phyloP scores from a whole-genome alignment of 2,113 vertebrate species.

The Phylloscopus whistleri region DNA sequence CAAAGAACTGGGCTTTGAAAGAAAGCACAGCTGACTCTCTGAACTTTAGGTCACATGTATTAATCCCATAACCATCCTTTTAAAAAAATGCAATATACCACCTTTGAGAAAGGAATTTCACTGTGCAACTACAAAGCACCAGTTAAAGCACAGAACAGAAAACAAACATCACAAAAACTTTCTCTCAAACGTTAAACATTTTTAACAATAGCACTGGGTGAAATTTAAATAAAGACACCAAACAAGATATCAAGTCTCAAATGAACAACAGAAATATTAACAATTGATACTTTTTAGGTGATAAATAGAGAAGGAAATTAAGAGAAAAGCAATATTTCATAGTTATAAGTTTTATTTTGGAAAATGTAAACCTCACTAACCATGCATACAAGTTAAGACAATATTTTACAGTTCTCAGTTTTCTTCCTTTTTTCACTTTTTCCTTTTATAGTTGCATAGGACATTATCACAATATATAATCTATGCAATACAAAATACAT shows the following conservation, averaged over 20 bases:
- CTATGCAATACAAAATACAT: constrained; percentile 80
- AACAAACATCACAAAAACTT: not conserved
- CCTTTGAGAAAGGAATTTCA: not conserved
- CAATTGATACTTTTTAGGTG: not conserved
- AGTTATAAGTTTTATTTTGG: constrained; percentile 74
- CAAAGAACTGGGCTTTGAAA: not conserved
- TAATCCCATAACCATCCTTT: not conserved
- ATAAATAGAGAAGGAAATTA: not conserved
- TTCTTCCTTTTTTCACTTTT: constrained; percentile 51
- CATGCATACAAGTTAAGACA: constrained; percentile 80
- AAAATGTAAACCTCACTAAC: constrained; percentile 80
- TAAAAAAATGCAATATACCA: not conserved
- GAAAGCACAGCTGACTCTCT: not conserved
- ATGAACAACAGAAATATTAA: not conserved
- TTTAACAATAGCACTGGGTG: not conserved
- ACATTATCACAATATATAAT: constrained; percentile 80
- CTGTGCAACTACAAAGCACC: not conserved
- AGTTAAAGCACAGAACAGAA: not conserved
- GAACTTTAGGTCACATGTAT: not conserved
- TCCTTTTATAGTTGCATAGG: constrained; percentile 66
- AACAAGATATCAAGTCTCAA: not conserved
- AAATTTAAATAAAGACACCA: not conserved
- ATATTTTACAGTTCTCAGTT: constrained; percentile 72
- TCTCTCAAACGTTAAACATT: not conserved
- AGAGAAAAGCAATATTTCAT: not conserved